Conservation (phyloP, 2,797 vertebrate genomes). For the Zalophus californianus region DNA sequence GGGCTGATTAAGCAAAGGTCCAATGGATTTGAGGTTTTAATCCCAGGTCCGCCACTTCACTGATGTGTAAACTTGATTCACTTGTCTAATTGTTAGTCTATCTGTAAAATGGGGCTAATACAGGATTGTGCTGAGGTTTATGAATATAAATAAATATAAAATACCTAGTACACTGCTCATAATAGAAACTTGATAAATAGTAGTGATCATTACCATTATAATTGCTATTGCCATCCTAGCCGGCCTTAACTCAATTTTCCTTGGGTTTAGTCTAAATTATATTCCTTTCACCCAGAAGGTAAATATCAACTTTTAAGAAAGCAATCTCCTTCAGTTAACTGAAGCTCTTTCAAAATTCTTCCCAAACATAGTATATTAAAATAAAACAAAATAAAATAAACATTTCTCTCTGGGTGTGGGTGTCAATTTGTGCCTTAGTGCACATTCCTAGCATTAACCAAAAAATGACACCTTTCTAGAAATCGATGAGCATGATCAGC, state of each 20-base stretch:
- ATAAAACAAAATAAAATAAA: slow-evolving; percentile 1
- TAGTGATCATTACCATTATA: neutral
- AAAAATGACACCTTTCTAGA: neutral
- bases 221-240: neutral
- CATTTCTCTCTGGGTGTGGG: neutral
- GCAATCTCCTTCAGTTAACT: neutral
- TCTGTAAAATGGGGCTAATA: neutral
- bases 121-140: neutral
- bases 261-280: neutral
- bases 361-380: neutral
- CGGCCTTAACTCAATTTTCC: neutral
- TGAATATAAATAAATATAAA: neutral
- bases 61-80: neutral
- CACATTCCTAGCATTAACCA: neutral
- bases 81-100: neutral
- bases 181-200: neutral
- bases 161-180: neutral
- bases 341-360: slow-evolving; percentile 40
- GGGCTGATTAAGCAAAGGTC: neutral
- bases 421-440: neutral
- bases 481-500: neutral
- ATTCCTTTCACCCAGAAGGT: neutral
- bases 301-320: slow-evolving; percentile 17
- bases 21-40: neutral
- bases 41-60: neutral